Evolutionary conservation across 2,113 vertebrate species (phyloP), one percentile per base, ranked within the genome.

Genomic region (Halcyon senegalensis): DNA sequence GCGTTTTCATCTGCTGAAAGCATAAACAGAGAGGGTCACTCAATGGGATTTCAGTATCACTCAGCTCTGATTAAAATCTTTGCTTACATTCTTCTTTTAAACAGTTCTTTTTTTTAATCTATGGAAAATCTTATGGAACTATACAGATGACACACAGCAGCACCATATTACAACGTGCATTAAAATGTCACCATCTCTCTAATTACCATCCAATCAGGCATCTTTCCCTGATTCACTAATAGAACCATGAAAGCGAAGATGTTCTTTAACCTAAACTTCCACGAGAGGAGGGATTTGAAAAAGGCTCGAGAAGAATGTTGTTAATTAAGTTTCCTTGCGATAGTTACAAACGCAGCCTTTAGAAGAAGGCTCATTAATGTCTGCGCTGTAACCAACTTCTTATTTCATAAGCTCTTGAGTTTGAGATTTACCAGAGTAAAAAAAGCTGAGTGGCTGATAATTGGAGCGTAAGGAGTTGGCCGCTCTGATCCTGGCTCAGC

Each of bases 41-140:
- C 58, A 81, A 64, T 33, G 90, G 76, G 72, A 64, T 82, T 94
- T 83, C 78, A 58, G 58, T 76, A 69, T 85, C 79, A 78, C 56
- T 96, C 69, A 78, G 31, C 24, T 94, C 81, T 87, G 83, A 90
- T 93, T 87, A 88, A 94, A 91, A 93, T 93, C 80, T 95, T 84
- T 11, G 46, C 62, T 92, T 92, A 81, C 67, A 44, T 93, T 79
- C 33, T 87, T 75, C 75, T 70, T 69, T 70, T 16, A 56, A 90
- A 67, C 35, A 48, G 11, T 15, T 75, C n/a, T 96, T 70, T 81
- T 64, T 96, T 89, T 84, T 95, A 87, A 62, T 68, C 68, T 28
- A 5, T 56, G 58, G 77, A 93, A 92, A 92, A 90, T 78, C 66
- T 92, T 25, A 31, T 1, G 24, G 56, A 84, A 55, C 68, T 84